Percentiles rank a stretch among this genome's conserved stretches.
Evolutionary conservation across 2,797 vertebrate species (phyloP).

Genomic region (Sciurus vulgaris): DNA sequence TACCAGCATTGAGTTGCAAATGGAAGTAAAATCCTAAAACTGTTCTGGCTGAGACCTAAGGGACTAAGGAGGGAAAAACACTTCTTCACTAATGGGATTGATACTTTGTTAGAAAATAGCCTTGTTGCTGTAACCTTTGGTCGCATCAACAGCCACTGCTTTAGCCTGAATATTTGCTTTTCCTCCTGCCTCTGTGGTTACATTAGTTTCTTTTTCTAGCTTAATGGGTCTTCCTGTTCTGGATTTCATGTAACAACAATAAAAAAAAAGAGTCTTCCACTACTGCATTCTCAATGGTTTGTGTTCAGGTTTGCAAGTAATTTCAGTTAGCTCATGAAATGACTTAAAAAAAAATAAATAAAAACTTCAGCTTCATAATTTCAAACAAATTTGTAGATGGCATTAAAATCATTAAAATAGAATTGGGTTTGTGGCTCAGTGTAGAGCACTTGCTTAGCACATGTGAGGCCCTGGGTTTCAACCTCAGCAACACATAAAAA

Average conservation of each 20-base stretch:
- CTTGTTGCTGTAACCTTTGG: slow-evolving; percentile 72
- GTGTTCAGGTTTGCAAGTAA: slow-evolving; percentile 13
- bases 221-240: slow-evolving; percentile 47
- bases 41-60: background rate
- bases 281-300: slow-evolving; percentile 40
- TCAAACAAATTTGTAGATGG: background rate
- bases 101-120: slow-evolving; percentile 66
- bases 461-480: too few species aligned
- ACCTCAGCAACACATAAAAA: too few species aligned
- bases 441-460: too few species aligned
- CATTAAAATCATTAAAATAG: background rate
- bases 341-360: background rate
- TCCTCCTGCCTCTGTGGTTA: slow-evolving; percentile 49
- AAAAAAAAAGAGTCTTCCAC: background rate
- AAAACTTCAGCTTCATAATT: background rate
- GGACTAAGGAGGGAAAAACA: slow-evolving; percentile 44
- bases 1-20: slow-evolving; percentile 47
- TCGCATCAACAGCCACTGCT: slow-evolving; percentile 57
- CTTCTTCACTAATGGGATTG: slow-evolving; percentile 66
- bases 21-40: background rate
- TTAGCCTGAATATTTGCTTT: slow-evolving; percentile 69
- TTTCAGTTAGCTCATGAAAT: slow-evolving; percentile 50
- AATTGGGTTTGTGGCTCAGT: too few species aligned
- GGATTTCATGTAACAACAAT: slow-evolving; percentile 9
- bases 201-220: slow-evolving; percentile 58